These are phyloP conservation scores for Gasteruption jaculator DNA, from an alignment of 2,888 invertebrate genomes.

Conservation along the genomic window DNA sequence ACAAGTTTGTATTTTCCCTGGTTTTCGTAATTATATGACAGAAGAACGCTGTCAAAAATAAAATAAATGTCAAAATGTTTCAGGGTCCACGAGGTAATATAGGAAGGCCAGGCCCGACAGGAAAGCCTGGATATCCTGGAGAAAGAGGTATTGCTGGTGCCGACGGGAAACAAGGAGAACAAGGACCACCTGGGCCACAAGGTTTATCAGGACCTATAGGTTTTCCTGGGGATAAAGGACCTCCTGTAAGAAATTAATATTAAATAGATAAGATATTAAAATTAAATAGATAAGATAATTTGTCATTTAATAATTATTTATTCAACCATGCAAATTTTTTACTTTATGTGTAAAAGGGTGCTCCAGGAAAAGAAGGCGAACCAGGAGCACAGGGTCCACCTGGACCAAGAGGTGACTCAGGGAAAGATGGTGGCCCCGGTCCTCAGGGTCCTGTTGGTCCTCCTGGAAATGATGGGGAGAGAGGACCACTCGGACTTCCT, in stretches of 20 bases:
- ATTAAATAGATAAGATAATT: background rate
- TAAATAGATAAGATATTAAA: constrained; percentile 40
- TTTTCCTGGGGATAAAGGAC: constrained; percentile 72
- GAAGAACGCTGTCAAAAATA: background rate
- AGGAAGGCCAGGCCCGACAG: constrained; percentile 68
- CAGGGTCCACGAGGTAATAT: constrained; percentile 61
- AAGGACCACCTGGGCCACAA: constrained; percentile 73
- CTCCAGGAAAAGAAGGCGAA: constrained; percentile 76
- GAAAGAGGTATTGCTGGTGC: constrained; percentile 75
- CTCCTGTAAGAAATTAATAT: constrained; percentile 55
- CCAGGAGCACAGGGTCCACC: constrained; percentile 69
- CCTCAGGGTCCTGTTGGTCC: constrained; percentile 67
- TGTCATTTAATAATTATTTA: constrained; percentile 1
- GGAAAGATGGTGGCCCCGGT: constrained; percentile 59
- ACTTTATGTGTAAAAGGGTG: constrained; percentile 57
- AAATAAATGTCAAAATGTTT: constrained; percentile 19
- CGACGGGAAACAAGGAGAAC: constrained; percentile 82
- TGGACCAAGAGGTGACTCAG: constrained; percentile 43
- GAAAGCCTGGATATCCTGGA: constrained; percentile 67
- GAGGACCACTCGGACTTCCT: constrained; percentile 71
- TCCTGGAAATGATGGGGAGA: constrained; percentile 67
- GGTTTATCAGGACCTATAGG: constrained; percentile 77
- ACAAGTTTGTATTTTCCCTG: constrained; percentile 44
- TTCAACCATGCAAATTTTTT: constrained; percentile 10
- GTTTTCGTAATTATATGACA: background rate